Conservation (phyloP, 2,113 vertebrate genomes). For the Halichoerus grypus region DNA sequence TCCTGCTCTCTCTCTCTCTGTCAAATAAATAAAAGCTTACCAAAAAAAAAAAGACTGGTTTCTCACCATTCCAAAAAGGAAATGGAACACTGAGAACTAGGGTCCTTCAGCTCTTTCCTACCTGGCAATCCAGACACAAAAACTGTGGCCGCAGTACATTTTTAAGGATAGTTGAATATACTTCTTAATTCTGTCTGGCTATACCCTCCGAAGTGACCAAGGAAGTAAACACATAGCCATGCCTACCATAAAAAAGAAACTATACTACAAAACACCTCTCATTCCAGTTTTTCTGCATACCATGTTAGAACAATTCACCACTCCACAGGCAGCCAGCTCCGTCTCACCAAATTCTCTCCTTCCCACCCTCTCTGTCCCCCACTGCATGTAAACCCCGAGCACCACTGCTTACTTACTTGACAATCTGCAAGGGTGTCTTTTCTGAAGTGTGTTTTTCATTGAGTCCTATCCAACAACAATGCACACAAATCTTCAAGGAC, state of each 20-base stretch:
- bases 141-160: background rate
- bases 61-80: background rate
- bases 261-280: background rate
- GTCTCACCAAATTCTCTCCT: background rate
- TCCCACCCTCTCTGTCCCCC: background rate
- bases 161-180: background rate
- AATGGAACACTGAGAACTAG: background rate
- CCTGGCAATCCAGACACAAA: background rate
- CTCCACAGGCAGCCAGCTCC: background rate
- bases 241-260: background rate
- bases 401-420: too few species aligned
- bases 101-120: background rate
- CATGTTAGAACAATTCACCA: background rate
- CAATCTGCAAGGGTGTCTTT: background rate
- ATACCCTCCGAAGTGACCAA: background rate
- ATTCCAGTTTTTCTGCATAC: background rate
- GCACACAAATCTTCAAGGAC: background rate
- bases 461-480: background rate
- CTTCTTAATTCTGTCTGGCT: background rate
- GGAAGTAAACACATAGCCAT: background rate
- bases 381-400: background rate
- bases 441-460: background rate
- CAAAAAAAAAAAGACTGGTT: background rate
- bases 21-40: too few species aligned
- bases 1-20: too few species aligned